Evolutionary conservation across 1,140 invertebrate species (phyloP).

Genomic region (Ceratosolen solmsi): DNA sequence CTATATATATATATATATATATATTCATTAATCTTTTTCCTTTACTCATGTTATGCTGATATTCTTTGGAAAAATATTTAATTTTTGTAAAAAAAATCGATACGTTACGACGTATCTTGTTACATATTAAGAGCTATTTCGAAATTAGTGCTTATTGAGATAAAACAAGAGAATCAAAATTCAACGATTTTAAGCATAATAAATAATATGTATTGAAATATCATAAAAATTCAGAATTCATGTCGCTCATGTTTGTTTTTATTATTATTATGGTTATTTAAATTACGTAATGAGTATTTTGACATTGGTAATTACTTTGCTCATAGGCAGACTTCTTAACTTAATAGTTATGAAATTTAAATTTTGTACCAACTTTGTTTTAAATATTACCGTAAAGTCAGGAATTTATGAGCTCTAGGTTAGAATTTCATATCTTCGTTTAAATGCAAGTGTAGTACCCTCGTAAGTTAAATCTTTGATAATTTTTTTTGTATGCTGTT

Average conservation of each 20-base stretch:
- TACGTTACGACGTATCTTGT: neutral
- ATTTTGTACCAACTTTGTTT: neutral
- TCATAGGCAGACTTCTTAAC: neutral
- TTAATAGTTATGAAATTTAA: neutral
- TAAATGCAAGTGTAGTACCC: too few relatives aligned
- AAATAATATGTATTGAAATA: neutral
- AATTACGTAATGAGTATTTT: neutral
- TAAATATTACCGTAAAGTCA: neutral
- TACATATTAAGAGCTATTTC: neutral
- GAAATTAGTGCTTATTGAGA: neutral
- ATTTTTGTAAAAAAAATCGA: neutral
- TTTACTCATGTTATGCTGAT: neutral
- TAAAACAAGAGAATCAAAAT: neutral
- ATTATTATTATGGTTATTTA: neutral
- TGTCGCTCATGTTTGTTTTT: neutral
- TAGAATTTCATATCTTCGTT: too few relatives aligned
- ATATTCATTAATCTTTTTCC: too few relatives aligned
- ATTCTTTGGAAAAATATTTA: neutral
- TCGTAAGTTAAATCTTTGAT: too few relatives aligned
- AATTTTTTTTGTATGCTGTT: too few relatives aligned
- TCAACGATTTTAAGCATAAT: neutral
- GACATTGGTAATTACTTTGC: neutral
- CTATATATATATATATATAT: too few relatives aligned
- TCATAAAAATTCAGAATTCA: neutral
- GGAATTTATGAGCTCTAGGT: too few relatives aligned